Base-by-base conservation (phyloP, 1,140 invertebrate genomes). In the Drosophila melanogaster region DNA sequence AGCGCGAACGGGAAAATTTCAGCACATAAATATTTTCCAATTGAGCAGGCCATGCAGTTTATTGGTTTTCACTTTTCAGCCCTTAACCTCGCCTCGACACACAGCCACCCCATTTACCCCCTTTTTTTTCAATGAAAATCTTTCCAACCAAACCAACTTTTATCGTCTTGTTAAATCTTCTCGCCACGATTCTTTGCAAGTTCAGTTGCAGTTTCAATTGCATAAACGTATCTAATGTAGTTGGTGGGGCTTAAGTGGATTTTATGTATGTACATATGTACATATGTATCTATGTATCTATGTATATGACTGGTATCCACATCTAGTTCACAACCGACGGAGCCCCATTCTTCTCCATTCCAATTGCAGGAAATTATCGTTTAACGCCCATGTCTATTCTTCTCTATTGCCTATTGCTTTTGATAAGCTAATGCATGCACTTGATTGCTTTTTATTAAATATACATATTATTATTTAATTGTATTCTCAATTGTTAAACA, bases 11-110 rank as follows among this genome's bases (percentile, higher is more conserved):
- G 47, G 41, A 58, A 59, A 57, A 60, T 58, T 33, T 47, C 37
- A 41, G 41, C 55, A 60, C 65, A 75, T 65, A 67, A 75, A 75
- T 76, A 59, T 43, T 83, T 80, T 86, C 70, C 75, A 59, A 83
- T 70, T 75, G 69, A 61, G 71, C 64, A 59, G 55, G 33, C 77
- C 65, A 70, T 80, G 80, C 83, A 87, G 71, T 87, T 86, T 87
- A 86, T 86, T 81, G 81, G 74, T 75, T 77, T 77, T 70, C 61
- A 57, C 53, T 75, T 64, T 81, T 72, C 46, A 71, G 37, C 46
- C 55, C 47, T 70, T 69, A 70, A 69, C 61, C 65, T 38, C 11
- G 4, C n/a, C n/a, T n/a, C n/a, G 41, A 15, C 40, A 2, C 40
- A 1, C 40, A 17, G 22, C 15, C 56, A 46, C 30, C 12, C 43